Percentiles rank a stretch among this genome's conserved stretches.
These are phyloP conservation scores for Abramis brama DNA, from an alignment of 2,113 vertebrate genomes.

Conservation along the genomic window DNA sequence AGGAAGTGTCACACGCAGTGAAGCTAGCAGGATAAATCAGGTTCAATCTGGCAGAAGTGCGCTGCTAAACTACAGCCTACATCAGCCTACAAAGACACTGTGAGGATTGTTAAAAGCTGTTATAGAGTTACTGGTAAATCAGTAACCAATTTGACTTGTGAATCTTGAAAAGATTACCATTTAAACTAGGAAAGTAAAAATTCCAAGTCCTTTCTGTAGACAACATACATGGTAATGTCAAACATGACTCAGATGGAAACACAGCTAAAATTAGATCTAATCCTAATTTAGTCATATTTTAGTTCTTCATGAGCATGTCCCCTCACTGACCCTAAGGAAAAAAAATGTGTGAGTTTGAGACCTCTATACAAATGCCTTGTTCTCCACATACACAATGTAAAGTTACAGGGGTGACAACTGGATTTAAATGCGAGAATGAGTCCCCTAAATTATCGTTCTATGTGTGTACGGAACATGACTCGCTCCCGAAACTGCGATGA, in stretches of 20 bases:
- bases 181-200: not conserved
- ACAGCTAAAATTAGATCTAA: not conserved
- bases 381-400: not conserved
- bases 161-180: not conserved
- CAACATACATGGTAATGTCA: not conserved
- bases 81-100: not conserved
- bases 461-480: too few species aligned
- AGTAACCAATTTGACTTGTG: not conserved
- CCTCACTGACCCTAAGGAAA: too few species aligned
- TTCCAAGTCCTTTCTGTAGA: not conserved
- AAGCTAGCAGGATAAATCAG: conserved; percentile 44
- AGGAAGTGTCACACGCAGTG: conserved; percentile 46
- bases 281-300: not conserved
- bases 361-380: not conserved
- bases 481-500: too few species aligned
- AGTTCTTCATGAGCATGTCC: not conserved
- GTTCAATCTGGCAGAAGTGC: conserved; percentile 54
- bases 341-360: not conserved
- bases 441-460: too few species aligned
- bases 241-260: not conserved
- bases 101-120: conserved; percentile 4
- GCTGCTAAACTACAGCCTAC: conserved; percentile 40
- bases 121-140: not conserved
- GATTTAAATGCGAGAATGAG: too few species aligned
- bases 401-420: too few species aligned